Base-by-base conservation (phyloP, 1,140 invertebrate genomes). In the Venturia canescens region DNA sequence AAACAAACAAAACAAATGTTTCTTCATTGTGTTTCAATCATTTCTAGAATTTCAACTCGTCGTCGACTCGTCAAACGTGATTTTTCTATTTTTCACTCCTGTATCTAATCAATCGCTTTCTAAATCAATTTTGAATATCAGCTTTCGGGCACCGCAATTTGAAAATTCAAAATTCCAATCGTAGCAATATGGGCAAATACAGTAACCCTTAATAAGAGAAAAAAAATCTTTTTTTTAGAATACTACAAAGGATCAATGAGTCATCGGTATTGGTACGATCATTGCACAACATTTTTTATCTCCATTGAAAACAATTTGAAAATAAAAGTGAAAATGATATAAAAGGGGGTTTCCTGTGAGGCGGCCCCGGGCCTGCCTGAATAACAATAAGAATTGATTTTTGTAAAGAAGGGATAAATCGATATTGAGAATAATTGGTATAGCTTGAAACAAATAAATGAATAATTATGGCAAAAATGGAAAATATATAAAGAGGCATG, bases 331-430 rank as follows among this genome's bases (percentile, higher is more conserved):
- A 21, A 38, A 48, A 69, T 44, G 23, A 27, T 27, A 69, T 5
- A 70, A 71, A 83, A 83, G 72, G 44, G 78, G 15, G 6, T 48
- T 48, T 79, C 82, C 80, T 81, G 81, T 82, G 78, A 84, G 76
- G 60, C 77, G 78, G 50, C 82, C 57, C 75, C 74, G 79, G 76
- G 80, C 78, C 70, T 18, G 18, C 78, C 77, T 75, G 75, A 67
- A 71, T 84, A 84, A 84, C 60, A 81, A 83, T 83, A 83, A 84
- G 78, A 84, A 84, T 84, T 84, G 83, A 84, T 84, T 84, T 84
- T 84, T 84, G 83, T 84, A 84, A 84, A 84, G 83, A 84, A 69
- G 80, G 82, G 78, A 80, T 78, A 80, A 84, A 66, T 82, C 72
- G 81, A 82, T 80, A 84, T 80, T 66, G 77, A 84, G 57, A 83